phyloP scores from a whole-genome alignment of 2,113 vertebrate species.

The Hippocampus comes region DNA sequence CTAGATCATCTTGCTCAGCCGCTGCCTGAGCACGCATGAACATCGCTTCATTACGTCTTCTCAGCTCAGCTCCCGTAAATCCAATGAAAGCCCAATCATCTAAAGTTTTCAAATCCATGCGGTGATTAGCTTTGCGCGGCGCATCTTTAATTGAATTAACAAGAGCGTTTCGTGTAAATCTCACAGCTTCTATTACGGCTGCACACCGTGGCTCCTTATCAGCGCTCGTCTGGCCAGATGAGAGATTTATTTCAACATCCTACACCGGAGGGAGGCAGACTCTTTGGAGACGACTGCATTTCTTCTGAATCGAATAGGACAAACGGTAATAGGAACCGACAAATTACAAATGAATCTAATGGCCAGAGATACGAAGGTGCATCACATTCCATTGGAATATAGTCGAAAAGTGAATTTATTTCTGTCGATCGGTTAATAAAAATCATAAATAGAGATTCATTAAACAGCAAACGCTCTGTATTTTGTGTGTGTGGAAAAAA shows the following conservation, averaged over 20 bases:
- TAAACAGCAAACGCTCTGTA: too few relatives aligned
- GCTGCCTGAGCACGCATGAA: constrained; percentile 17
- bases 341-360: neutral
- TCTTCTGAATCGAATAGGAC: neutral
- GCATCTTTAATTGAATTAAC: constrained; percentile 20
- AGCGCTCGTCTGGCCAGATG: constrained; percentile 21
- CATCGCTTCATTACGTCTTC: constrained; percentile 26
- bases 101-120: constrained; percentile 6
- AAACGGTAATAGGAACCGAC: neutral
- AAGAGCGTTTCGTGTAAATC: constrained; percentile 13
- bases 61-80: constrained; percentile 5
- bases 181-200: constrained; percentile 25
- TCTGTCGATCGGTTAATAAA: neutral
- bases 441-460: neutral
- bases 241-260: constrained; percentile 16
- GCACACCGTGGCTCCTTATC: constrained; percentile 47
- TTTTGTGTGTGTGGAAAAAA: too few relatives aligned
- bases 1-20: constrained; percentile 9
- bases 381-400: neutral
- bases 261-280: neutral
- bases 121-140: neutral
- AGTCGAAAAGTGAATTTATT: neutral
- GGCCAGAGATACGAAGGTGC: neutral
- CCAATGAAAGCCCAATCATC: constrained; percentile 26
- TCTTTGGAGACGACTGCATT: neutral